Conservation (phyloP, 64 coral and sea anemone genomes). For the Stichodactyla helianthus region DNA sequence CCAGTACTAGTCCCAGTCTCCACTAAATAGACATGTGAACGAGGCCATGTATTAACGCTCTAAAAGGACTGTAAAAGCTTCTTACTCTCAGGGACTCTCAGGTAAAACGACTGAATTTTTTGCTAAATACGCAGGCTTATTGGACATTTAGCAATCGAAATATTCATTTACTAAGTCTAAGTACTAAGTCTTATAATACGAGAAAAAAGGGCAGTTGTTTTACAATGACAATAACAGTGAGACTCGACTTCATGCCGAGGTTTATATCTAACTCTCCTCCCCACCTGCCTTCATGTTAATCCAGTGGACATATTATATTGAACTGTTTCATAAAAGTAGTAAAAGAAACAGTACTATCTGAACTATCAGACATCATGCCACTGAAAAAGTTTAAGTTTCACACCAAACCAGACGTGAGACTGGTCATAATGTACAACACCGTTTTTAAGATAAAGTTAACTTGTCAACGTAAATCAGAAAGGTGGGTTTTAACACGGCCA, state of each 20-base stretch:
- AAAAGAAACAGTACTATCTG: background rate
- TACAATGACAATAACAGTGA: background rate
- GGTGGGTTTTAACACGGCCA: background rate
- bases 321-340: background rate
- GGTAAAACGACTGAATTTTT: too few species aligned
- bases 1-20: background rate
- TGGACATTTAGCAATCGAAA: too few species aligned
- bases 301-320: too few species aligned
- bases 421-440: slow-evolving; percentile 57
- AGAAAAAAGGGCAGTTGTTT: too few species aligned
- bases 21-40: background rate
- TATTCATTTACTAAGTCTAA: too few species aligned
- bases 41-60: background rate
- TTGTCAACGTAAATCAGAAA: slow-evolving; percentile 26
- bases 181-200: too few species aligned
- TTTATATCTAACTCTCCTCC: too few species aligned
- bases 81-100: background rate
- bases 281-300: too few species aligned
- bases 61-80: background rate
- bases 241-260: too few species aligned
- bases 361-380: slow-evolving; percentile 36
- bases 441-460: slow-evolving; percentile 81
- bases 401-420: slow-evolving; percentile 65
- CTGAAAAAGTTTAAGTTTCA: slow-evolving; percentile 61
- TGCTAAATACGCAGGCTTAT: too few species aligned